Evolutionary conservation across 2,797 vertebrate species (phyloP), one percentile per base, ranked within the genome.

Genomic region (Clamator glandarius): DNA sequence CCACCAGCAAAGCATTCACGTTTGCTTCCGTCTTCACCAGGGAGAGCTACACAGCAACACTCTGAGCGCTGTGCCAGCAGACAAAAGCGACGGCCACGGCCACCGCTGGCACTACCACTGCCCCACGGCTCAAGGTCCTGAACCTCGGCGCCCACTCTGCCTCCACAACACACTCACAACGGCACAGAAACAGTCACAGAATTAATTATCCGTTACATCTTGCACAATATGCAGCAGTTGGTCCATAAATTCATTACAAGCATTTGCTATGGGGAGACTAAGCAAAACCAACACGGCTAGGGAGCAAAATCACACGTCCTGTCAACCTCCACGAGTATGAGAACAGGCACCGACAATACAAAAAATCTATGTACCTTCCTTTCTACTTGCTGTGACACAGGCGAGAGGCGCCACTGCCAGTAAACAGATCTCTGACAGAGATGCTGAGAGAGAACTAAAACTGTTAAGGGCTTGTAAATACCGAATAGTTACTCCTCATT

Each of bases 401-500:
- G 64, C 41, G 58, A 39, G 77, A 79, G 57, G 57, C 64, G 70
- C 61, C 73, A 59, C 74, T 90, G 83, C 72, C 88, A 89, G 84
- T 68, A 89, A 93, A 87, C 31, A 83, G 57, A 66, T 62, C 85
- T 55, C 88, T 90, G 70, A 79, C 23, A 33, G 52, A 68, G 90
- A 91, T 52, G 81, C 74, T 76, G 64, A 62, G 70, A 95, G 84
- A 90, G 50, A 95, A 92, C 50, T 84, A 72, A 92, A 94, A 89
- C 80, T 86, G 77, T 90, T 92, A 79, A 77, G 85, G 70, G 91
- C 85, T 94, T 93, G 77, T 93, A 96, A 95, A 97, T 51, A 95
- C 85, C 16, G 19, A 94, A 95, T 87, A 96, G 92, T 96, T 94
- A 93, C 74, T 95, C 72, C 91, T 88, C 89, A 89, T 95, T 96